A percentile compares a stretch with the other conserved stretches of the same genome.
phyloP scores from a whole-genome alignment of 2,113 vertebrate species.

The Scopus umbretta region DNA sequence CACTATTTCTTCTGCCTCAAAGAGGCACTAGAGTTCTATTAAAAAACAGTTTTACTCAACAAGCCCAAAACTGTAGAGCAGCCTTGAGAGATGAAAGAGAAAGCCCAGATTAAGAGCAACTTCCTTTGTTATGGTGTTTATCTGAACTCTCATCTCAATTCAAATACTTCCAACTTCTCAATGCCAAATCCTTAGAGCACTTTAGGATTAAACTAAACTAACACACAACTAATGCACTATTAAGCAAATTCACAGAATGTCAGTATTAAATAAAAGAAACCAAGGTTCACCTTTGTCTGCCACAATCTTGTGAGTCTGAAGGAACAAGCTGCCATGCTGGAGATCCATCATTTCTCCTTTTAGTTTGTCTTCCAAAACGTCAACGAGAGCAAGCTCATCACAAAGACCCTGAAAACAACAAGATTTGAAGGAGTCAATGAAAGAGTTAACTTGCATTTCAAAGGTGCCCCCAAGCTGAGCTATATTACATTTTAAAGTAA shows the following conservation, averaged over 20 bases:
- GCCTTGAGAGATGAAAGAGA: not conserved
- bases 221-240: not conserved
- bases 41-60: not conserved
- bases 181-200: not conserved
- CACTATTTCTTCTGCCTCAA: not conserved
- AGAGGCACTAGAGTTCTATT: not conserved
- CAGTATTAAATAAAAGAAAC: not conserved
- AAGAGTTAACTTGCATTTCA: not conserved
- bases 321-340: conserved; percentile 93
- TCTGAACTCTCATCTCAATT: not conserved
- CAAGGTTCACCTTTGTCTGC: conserved; percentile 85
- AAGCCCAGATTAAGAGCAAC: not conserved
- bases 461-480: not conserved
- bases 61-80: not conserved
- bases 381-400: conserved; percentile 93
- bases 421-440: not conserved
- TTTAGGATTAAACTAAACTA: too few relatives aligned
- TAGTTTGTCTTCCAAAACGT: conserved; percentile 95
- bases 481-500: not conserved
- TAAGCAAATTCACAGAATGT: not conserved
- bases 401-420: conserved; percentile 76
- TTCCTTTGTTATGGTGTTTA: not conserved
- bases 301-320: conserved; percentile 89
- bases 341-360: conserved; percentile 98
- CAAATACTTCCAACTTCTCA: not conserved